A percentile compares a stretch with the other conserved stretches of the same genome.
Conservation (phyloP, 2,797 vertebrate genomes). For the Antennarius maculatus region DNA sequence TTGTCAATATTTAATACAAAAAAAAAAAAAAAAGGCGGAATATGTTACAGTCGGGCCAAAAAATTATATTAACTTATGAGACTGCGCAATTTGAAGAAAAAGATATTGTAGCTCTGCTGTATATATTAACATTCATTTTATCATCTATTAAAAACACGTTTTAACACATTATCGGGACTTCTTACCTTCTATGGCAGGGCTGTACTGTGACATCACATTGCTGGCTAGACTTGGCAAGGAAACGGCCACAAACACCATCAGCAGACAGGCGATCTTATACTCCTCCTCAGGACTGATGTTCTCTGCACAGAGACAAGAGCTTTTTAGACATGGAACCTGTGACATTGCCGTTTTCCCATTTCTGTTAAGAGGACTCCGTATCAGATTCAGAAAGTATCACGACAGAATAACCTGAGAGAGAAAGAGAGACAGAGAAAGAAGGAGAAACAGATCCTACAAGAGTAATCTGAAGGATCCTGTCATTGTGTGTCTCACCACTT, state of each 20-base stretch:
- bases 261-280: conserved; percentile 98
- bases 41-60: neutral
- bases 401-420: neutral
- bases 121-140: no score
- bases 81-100: neutral
- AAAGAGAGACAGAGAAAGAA: no score
- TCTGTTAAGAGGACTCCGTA: neutral
- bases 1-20: neutral
- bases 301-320: conserved; percentile 78
- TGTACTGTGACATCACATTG: conserved; percentile 99
- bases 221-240: conserved; percentile 96
- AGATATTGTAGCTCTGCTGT: neutral
- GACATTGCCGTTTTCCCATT: neutral
- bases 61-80: neutral
- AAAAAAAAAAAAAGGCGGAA: conserved; percentile 1
- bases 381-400: neutral
- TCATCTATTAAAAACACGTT: no score
- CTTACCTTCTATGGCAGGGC: conserved; percentile 97
- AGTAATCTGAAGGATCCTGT: no score
- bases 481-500: conserved; percentile 83
- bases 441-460: no score
- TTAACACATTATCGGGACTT: no score
- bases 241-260: conserved; percentile 99
- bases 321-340: neutral
- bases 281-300: conserved; percentile 99